Evolutionary conservation across 1,140 invertebrate species (phyloP).

Genomic region (Caenorhabditis remanei): DNA sequence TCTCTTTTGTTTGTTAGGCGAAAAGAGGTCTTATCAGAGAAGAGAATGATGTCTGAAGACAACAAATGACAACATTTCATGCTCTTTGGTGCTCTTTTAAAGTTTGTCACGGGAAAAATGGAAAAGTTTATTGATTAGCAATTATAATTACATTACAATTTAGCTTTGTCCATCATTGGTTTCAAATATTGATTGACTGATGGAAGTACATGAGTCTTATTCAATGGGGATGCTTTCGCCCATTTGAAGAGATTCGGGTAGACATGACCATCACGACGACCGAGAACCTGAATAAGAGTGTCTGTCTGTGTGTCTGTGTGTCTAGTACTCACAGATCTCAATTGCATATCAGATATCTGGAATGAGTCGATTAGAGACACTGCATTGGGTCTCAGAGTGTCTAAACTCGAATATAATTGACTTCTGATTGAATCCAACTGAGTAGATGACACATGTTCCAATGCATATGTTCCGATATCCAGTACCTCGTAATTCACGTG

Average conservation of each 20-base stretch:
- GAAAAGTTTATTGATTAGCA: too few relatives aligned
- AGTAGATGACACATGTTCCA: conserved; percentile 62
- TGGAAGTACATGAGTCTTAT: conserved; percentile 81
- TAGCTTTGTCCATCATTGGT: conserved; percentile 68
- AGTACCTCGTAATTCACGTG: conserved; percentile 30
- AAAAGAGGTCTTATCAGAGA: too few relatives aligned
- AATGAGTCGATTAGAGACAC: conserved; percentile 91
- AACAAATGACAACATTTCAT: too few relatives aligned
- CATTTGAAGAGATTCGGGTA: conserved; percentile 89
- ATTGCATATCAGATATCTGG: conserved; percentile 86
- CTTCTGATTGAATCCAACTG: conserved; percentile 67
- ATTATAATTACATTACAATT: background rate
- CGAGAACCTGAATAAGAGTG: conserved; percentile 82
- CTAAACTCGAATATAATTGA: conserved; percentile 62
- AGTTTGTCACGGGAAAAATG: too few relatives aligned
- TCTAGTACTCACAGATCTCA: conserved; percentile 82
- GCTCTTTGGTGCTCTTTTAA: background rate
- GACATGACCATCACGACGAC: conserved; percentile 90
- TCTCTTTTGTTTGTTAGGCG: too few relatives aligned
- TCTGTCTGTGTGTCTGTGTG: too few relatives aligned
- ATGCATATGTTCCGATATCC: conserved; percentile 66
- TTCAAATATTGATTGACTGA: conserved; percentile 62
- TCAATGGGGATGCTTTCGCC: conserved; percentile 88
- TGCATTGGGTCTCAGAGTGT: conserved; percentile 83
- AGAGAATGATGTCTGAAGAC: too few relatives aligned